Evolutionary conservation across 2,113 vertebrate species (phyloP), one percentile per base, ranked within the genome.

Genomic region (Crocuta crocuta): DNA sequence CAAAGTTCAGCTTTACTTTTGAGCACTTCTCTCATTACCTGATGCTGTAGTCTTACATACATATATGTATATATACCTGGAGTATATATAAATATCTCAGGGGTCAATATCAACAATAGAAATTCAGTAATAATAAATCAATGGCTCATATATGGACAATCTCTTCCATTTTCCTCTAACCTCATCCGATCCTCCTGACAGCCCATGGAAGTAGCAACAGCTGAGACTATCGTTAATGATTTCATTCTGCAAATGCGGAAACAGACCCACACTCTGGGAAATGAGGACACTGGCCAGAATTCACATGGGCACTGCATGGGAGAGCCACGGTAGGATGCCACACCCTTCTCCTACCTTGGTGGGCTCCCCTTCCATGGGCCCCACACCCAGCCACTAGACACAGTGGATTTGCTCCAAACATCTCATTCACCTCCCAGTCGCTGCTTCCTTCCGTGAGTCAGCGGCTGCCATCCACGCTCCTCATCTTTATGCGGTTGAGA

Each of bases 401-500:
- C 26, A 73, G 45, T 10, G 28, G 12, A 33, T 88, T 79, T 85
- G 48, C 55, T 95, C 68, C 12, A 23, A 70, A 45, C 0, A 10
- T 21, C 87, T 80, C 79, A 50, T 71, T 84, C 82, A 10, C 50
- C 65, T 43, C 63, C 12, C 73, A 61, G 53, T 2, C 8, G 10
- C 74, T 21, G 58, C 43, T 78, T 39, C 35, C 19, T 68, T 93
- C 66, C 31, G 0, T 97, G 94, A 97, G 92, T 95, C 96, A 96
- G 92, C 73, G 6, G 21, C 86, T 84, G 63, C 86, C 92, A 55
- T 45, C 81, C 63, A 0, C 2, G 4, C 17, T 83, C 81, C 94
- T 97, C 82, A 91, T 98, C 91, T 82, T 74, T 66, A 95, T 97
- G 93, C 17, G 6, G 84, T 71, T 33, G 78, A 94, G 91, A 76